These are phyloP conservation scores for Pipistrellus nathusii DNA, from an alignment of 2,797 vertebrate genomes.

Conservation along the genomic window DNA sequence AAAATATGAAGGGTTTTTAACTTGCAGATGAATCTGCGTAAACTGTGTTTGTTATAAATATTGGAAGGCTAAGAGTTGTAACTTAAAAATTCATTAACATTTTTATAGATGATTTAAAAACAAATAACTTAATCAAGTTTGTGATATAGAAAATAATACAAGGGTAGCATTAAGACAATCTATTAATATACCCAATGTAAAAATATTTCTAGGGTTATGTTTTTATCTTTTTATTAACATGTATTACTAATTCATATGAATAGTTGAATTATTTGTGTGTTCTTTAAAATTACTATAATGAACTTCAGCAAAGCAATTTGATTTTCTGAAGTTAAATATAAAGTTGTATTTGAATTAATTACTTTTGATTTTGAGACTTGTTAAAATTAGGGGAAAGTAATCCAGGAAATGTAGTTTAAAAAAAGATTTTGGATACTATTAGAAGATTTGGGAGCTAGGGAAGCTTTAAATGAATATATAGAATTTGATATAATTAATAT, in stretches of 20 bases:
- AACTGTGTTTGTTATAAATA: background rate
- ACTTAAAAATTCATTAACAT: background rate
- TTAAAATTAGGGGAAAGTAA: conserved; percentile 50
- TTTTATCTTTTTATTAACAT: conserved; percentile 16
- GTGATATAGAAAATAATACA: background rate
- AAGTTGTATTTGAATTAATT: conserved; percentile 42
- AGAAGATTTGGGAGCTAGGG: background rate
- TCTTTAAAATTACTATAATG: conserved; percentile 48
- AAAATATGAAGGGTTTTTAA: conserved; percentile 38
- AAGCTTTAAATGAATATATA: conserved; percentile 27
- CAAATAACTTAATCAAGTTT: conserved; percentile 30
- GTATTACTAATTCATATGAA: background rate
- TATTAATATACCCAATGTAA: background rate
- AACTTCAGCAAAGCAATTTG: background rate
- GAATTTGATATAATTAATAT: conserved; percentile 32
- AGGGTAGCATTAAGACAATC: background rate
- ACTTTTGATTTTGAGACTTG: conserved; percentile 49
- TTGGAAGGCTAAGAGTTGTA: conserved; percentile 5
- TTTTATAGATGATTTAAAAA: conserved; percentile 41
- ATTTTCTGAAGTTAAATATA: conserved; percentile 26
- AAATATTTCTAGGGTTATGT: conserved; percentile 20
- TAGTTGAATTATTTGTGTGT: conserved; percentile 37
- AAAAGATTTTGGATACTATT: conserved; percentile 13
- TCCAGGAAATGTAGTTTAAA: background rate
- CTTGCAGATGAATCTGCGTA: background rate